These are phyloP conservation scores for Sarcophaga rosellei DNA, from an alignment of 2,888 invertebrate species.

Conservation along the genomic window DNA sequence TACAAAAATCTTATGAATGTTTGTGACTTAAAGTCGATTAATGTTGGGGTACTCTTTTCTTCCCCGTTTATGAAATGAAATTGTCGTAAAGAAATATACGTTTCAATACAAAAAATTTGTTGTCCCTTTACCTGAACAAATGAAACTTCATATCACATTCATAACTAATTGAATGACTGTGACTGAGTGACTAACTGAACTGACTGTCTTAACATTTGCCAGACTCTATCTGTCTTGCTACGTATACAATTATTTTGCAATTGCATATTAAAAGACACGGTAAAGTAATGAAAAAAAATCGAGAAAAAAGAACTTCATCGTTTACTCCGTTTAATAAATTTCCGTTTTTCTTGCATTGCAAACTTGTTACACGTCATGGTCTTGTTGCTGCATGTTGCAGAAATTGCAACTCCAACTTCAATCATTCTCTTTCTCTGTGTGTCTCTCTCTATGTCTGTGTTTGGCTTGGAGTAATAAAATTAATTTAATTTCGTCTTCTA, in stretches of 20 bases:
- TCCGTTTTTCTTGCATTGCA: constrained; percentile 27
- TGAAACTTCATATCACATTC: background rate
- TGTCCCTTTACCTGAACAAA: too few relatives aligned
- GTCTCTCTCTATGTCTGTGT: background rate
- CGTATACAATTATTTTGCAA: constrained; percentile 52
- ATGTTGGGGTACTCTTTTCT: too few relatives aligned
- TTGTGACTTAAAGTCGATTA: constrained; percentile 21
- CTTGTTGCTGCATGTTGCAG: background rate
- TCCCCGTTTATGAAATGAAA: too few relatives aligned
- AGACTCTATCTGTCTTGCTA: background rate
- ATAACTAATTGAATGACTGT: constrained; percentile 28
- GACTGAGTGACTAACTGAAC: constrained; percentile 1
- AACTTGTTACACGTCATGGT: constrained; percentile 10
- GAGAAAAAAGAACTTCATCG: background rate
- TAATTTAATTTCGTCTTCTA: constrained; percentile 76
- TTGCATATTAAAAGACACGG: constrained; percentile 37
- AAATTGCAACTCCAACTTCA: background rate
- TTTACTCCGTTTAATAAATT: constrained; percentile 46
- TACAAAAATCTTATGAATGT: background rate
- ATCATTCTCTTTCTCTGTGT: background rate
- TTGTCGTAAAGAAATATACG: too few relatives aligned
- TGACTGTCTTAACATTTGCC: background rate
- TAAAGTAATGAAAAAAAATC: background rate
- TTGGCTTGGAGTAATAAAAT: constrained; percentile 54
- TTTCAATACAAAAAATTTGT: background rate